phyloP scores from a whole-genome alignment of 2,113 vertebrate species.

The Lamprotornis superbus region DNA sequence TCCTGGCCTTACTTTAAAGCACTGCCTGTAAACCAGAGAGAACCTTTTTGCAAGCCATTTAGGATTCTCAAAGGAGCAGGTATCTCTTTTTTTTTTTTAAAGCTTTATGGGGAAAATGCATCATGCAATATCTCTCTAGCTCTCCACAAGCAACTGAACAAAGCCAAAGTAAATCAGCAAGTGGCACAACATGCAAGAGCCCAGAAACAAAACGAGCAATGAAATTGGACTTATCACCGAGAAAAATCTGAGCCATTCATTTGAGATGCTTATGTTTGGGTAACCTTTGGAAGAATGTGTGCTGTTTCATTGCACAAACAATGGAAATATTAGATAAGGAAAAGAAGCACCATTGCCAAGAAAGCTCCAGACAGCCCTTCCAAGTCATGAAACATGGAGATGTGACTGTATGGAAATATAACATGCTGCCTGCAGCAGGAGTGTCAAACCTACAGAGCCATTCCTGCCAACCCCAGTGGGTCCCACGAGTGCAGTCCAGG shows the following conservation, averaged over 20 bases:
- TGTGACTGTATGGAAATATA: background rate
- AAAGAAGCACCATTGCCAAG: background rate
- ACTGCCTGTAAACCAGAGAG: background rate
- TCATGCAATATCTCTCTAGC: background rate
- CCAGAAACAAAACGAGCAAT: constrained; percentile 34
- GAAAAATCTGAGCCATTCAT: constrained; percentile 51
- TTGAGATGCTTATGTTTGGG: constrained; percentile 49
- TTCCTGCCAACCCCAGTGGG: accelerated
- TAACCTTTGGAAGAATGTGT: constrained; percentile 61
- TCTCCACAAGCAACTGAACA: constrained; percentile 11
- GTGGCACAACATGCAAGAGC: background rate
- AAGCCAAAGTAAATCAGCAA: constrained; percentile 50
- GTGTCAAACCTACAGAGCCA: background rate
- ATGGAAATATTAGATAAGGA: constrained; percentile 54
- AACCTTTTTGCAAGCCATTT: background rate
- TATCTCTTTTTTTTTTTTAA: background rate
- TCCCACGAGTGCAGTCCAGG: accelerated
- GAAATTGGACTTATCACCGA: constrained; percentile 37
- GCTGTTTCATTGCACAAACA: constrained; percentile 57
- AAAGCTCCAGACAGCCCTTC: background rate
- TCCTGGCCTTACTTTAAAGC: background rate
- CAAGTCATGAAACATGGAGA: background rate
- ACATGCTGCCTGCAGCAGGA: background rate
- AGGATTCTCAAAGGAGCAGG: background rate
- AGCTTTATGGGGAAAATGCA: background rate